Percentiles rank a stretch among this genome's conserved stretches.
These are phyloP conservation scores for Tragelaphus scriptus DNA, from an alignment of 2,113 vertebrate genomes.

Conservation along the genomic window DNA sequence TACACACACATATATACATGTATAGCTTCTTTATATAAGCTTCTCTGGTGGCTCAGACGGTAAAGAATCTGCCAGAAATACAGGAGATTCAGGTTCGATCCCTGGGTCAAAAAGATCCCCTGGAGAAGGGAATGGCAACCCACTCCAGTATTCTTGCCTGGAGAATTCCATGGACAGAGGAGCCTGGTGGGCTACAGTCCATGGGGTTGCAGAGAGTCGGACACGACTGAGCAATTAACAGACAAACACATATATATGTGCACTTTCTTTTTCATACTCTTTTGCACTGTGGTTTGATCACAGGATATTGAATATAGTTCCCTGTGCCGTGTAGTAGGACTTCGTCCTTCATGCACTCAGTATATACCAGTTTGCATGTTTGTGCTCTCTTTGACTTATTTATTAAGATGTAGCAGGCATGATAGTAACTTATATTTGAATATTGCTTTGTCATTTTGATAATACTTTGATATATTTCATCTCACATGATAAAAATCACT, in stretches of 20 bases:
- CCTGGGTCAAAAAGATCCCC: not conserved
- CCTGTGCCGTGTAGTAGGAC: not conserved
- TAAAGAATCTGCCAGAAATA: not conserved
- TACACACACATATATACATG: not conserved
- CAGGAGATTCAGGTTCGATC: not conserved
- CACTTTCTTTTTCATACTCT: not conserved
- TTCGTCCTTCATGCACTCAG: not conserved
- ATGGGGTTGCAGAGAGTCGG: fast-evolving
- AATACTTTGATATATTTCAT: too few relatives aligned
- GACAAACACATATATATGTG: not conserved
- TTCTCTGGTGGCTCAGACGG: fast-evolving
- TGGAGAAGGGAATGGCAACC: not conserved
- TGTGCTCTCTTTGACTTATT: not conserved
- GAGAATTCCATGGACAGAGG: not conserved
- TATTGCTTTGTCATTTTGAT: not conserved
- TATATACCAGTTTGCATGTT: not conserved
- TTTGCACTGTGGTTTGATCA: not conserved
- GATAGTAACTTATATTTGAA: not conserved
- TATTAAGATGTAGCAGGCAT: not conserved
- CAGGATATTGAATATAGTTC: not conserved
- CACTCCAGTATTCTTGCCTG: not conserved
- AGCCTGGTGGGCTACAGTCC: not conserved
- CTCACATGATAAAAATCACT: fast-evolving
- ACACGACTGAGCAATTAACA: fast-evolving
- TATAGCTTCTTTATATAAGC: not conserved